These are phyloP conservation scores for Corbicula japonica DNA, from an alignment of 2,888 invertebrate genomes.

Conservation along the genomic window DNA sequence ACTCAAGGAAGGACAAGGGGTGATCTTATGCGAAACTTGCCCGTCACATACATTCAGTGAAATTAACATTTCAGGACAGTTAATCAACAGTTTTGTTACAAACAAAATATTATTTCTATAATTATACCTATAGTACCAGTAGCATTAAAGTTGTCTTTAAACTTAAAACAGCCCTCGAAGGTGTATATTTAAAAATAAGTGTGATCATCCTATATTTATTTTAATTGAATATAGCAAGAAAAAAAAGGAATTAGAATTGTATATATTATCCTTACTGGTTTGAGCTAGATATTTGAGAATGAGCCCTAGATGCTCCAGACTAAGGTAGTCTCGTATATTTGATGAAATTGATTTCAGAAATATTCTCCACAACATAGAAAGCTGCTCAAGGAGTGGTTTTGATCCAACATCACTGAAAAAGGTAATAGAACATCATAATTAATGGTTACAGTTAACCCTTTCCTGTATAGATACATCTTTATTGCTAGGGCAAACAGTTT, in stretches of 20 bases:
- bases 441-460: background rate
- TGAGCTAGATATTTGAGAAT: slow-evolving; percentile 71
- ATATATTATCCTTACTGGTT: slow-evolving; percentile 11
- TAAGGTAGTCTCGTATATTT: slow-evolving; percentile 54
- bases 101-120: too few species aligned
- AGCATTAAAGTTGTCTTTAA: background rate
- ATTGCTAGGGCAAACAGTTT: too few species aligned
- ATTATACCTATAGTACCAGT: too few species aligned
- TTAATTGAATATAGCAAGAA: background rate
- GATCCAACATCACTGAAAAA: slow-evolving; percentile 45
- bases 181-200: background rate
- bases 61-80: too few species aligned
- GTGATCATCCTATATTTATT: background rate
- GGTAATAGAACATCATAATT: too few species aligned
- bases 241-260: too few species aligned
- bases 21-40: too few species aligned
- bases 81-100: too few species aligned
- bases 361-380: slow-evolving; percentile 65
- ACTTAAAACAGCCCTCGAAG: background rate
- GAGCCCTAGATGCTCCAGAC: slow-evolving; percentile 74
- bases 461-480: too few species aligned
- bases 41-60: too few species aligned
- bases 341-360: slow-evolving; percentile 68
- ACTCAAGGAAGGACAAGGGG: background rate
- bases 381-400: slow-evolving; percentile 46